Base-by-base conservation (phyloP, 2,888 invertebrate species). In the Laspeyria flexula region DNA sequence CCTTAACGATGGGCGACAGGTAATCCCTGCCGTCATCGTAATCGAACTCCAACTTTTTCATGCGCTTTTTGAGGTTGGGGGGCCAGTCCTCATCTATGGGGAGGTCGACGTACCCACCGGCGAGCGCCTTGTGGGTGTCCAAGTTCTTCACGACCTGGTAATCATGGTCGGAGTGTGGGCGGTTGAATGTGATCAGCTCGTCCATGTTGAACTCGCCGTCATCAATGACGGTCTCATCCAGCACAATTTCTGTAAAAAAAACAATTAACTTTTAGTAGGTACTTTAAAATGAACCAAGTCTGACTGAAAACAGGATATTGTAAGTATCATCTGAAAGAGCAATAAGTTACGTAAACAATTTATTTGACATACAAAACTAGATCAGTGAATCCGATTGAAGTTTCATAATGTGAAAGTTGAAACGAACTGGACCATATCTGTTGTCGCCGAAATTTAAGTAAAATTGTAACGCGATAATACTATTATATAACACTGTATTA, bases 21-120 rank as follows among this genome's bases (percentile, higher is more conserved):
- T 85, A 90, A 10, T 90, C 90, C 39, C 75, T 75, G 1, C 90
- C 92, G 49, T 90, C 86, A 4, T 80, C 90, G 67, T 82, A 85
- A 60, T 90, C 89, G 51, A 92, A 91, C 42, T 91, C 81, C 1
- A 83, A 69, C 37, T 85, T 88, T 88, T 91, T 92, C 83, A 91
- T 89, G 23, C 90, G 86, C 46, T 90, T 88, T 64, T 90, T 90
- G 30, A 86, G 74, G 41, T 92, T 93, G 0, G 94, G 94, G 0
- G 94, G 94, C 93, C 94, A 94, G 67, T 93, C 93, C 60, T 94
- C 94, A 63, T 94, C 94, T 44, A 94, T 86, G 2, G 94, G 94
- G 3, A 94, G 86, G 74, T 94, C 94, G 33, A 92, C 86, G 82
- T 94, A 94, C 0, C 93, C 91, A 13, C 76, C 79, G 11, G 90